Conservation (phyloP, 2,113 vertebrate species). For the Spea bombifrons region DNA sequence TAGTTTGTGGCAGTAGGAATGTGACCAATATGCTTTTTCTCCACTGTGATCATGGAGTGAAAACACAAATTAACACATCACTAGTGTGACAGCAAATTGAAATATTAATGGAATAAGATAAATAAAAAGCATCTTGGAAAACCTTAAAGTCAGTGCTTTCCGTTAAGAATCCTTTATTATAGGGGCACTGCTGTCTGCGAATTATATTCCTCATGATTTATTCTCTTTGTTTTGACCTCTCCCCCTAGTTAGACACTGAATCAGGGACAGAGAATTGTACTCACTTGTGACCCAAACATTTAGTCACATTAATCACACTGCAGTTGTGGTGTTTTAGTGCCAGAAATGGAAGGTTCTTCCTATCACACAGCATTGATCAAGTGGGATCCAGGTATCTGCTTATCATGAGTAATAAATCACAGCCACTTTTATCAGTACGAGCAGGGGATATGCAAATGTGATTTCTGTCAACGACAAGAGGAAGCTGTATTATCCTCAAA, state of each 20-base stretch:
- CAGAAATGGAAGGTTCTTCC: slow-evolving; percentile 86
- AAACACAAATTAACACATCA: slow-evolving; percentile 27
- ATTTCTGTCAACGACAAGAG: slow-evolving; percentile 89
- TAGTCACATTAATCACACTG: slow-evolving; percentile 92
- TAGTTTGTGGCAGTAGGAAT: background rate
- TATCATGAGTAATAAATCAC: slow-evolving; percentile 95
- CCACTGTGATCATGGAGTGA: background rate
- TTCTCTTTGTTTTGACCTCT: slow-evolving; percentile 78
- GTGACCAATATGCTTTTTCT: background rate
- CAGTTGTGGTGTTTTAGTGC: slow-evolving; percentile 72
- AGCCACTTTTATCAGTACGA: slow-evolving; percentile 78
- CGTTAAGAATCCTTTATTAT: slow-evolving; percentile 49
- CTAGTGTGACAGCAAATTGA: slow-evolving; percentile 50
- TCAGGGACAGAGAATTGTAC: slow-evolving; percentile 69
- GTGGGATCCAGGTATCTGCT: slow-evolving; percentile 88
- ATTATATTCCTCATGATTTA: slow-evolving; percentile 78
- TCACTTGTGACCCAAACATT: slow-evolving; percentile 82
- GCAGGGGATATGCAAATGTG: slow-evolving; percentile 97
- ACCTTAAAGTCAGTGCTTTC: slow-evolving; percentile 31
- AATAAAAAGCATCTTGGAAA: slow-evolving; percentile 35
- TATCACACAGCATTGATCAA: slow-evolving; percentile 81
- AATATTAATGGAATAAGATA: slow-evolving; percentile 10
- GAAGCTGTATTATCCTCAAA: slow-evolving; percentile 81
- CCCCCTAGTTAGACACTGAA: slow-evolving; percentile 76
- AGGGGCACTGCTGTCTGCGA: slow-evolving; percentile 50